These are phyloP conservation scores for Amazonetta brasiliensis DNA, from an alignment of 2,797 vertebrate species.

Conservation along the genomic window DNA sequence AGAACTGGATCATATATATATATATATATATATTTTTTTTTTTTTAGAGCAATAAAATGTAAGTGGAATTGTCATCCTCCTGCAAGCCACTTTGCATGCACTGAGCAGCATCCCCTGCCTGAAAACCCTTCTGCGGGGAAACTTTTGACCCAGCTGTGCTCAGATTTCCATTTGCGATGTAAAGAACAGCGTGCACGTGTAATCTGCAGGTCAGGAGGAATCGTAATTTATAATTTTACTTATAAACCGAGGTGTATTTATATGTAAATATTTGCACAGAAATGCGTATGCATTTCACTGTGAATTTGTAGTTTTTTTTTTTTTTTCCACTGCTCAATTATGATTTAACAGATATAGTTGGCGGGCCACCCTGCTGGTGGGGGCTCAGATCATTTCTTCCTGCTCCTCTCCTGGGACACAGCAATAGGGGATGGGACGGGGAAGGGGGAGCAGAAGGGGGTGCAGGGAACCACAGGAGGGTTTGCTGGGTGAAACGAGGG, in stretches of 20 bases:
- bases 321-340: not conserved
- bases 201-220: not conserved
- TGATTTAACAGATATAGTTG: rapidly evolving
- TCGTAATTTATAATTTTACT: not conserved
- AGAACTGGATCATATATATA: not conserved
- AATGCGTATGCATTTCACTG: not conserved
- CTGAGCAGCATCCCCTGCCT: not conserved
- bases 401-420: not conserved
- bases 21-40: too few relatives aligned
- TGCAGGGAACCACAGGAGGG: not conserved
- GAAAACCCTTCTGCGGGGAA: not conserved
- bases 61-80: not conserved
- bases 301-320: not conserved
- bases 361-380: not conserved
- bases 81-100: slow-evolving; percentile 11
- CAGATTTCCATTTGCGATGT: not conserved
- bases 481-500: not conserved
- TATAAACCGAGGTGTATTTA: not conserved
- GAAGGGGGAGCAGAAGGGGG: not conserved
- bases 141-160: slow-evolving; percentile 30
- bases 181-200: not conserved
- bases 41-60: not conserved
- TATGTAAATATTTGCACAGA: not conserved
- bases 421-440: not conserved
- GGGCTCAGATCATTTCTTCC: not conserved